Percentiles rank a stretch among this genome's conserved stretches.
These are phyloP conservation scores for Phylloscopus trochilus DNA, from an alignment of 2,113 vertebrate species.

Conservation along the genomic window DNA sequence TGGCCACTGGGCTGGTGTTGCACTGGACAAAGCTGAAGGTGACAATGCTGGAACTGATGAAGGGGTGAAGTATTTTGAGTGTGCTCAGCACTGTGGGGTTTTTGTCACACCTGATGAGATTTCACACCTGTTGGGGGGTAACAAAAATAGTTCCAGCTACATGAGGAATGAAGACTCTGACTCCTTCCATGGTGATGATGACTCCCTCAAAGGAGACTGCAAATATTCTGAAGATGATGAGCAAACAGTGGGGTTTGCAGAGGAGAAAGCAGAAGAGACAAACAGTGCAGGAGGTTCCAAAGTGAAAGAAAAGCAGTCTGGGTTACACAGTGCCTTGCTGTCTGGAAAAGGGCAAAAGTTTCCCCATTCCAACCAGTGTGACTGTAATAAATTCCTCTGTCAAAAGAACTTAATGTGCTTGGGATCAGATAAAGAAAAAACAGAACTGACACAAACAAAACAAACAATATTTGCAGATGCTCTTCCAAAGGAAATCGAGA, in stretches of 20 bases:
- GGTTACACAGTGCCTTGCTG: neutral
- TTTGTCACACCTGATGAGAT: slow-evolving; percentile 66
- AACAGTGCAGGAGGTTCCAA: neutral
- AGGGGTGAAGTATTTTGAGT: slow-evolving; percentile 57
- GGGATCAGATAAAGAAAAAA: neutral
- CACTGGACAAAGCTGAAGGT: slow-evolving; percentile 50
- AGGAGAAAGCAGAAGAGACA: neutral
- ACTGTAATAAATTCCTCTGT: neutral
- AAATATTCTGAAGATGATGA: neutral
- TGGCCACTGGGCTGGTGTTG: slow-evolving; percentile 61
- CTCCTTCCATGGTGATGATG: neutral
- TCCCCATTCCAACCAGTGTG: neutral
- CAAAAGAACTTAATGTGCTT: neutral
- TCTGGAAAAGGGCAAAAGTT: neutral
- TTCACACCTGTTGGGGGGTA: neutral
- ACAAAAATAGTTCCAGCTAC: neutral
- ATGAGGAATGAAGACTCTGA: neutral
- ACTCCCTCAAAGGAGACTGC: neutral
- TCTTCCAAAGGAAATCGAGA: neutral
- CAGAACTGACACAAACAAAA: neutral
- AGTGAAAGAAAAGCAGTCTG: neutral
- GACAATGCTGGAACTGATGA: slow-evolving; percentile 32
- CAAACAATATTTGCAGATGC: neutral
- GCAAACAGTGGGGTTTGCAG: neutral
- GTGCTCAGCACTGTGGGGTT: slow-evolving; percentile 43